Percentiles rank a stretch among this genome's conserved stretches.
phyloP scores from a whole-genome alignment of 2,888 invertebrate genomes.

The Amblyteles armatorius region DNA sequence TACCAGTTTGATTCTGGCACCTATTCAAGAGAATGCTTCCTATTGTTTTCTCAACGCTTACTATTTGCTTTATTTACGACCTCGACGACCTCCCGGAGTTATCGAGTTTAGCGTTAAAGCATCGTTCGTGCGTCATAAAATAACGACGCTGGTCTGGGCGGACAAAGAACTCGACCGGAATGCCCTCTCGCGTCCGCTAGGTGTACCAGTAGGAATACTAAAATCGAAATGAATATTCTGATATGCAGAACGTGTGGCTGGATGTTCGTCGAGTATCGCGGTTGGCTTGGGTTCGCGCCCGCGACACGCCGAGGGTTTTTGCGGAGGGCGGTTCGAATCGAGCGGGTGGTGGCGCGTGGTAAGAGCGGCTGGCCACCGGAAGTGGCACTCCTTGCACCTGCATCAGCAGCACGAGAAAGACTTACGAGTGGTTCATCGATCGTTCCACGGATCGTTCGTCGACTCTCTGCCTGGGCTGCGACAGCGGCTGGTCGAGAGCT shows the following conservation, averaged over 20 bases:
- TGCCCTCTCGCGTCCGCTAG: background rate
- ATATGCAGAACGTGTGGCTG: slow-evolving; percentile 10
- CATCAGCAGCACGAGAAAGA: slow-evolving; percentile 39
- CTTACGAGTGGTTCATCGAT: slow-evolving; percentile 45
- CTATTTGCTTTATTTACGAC: background rate
- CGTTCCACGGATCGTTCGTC: slow-evolving; percentile 43
- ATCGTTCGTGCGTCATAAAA: slow-evolving; percentile 7
- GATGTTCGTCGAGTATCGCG: slow-evolving; percentile 4
- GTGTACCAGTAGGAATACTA: background rate
- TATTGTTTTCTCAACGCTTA: background rate
- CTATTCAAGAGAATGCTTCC: background rate
- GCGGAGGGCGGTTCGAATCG: slow-evolving; percentile 18
- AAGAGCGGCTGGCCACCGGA: slow-evolving; percentile 41
- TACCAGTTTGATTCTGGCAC: too few species aligned
- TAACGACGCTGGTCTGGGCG: background rate
- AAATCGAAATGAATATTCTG: slow-evolving; percentile 47
- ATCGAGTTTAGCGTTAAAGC: background rate
- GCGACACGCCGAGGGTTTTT: slow-evolving; percentile 2
- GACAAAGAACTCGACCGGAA: slow-evolving; percentile 7
- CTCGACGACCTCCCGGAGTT: background rate
- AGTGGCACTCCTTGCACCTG: slow-evolving; percentile 60
- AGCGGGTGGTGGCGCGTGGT: background rate
- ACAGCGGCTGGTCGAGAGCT: background rate
- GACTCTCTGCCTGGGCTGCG: background rate
- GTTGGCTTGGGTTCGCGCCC: background rate